A percentile compares a stretch with the other conserved stretches of the same genome.
Conservation (phyloP, 2,888 invertebrate genomes). For the Argyra leucocephala region DNA sequence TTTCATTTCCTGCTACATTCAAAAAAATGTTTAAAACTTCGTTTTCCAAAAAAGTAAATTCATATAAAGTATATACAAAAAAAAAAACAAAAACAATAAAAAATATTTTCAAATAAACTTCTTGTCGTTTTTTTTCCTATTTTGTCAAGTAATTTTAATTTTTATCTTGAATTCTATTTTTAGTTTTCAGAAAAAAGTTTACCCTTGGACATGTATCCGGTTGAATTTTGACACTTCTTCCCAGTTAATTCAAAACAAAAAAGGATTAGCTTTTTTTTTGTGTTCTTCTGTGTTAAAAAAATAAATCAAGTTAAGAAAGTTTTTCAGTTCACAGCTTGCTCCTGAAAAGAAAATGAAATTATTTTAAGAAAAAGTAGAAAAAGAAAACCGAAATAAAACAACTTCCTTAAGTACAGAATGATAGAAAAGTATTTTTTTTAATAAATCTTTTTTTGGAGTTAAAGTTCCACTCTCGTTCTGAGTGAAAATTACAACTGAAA, state of each 20-base stretch:
- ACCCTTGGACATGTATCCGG: background rate
- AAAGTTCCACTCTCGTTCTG: too few relatives aligned
- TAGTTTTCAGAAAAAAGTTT: constrained; percentile 2
- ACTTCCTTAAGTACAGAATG: too few relatives aligned
- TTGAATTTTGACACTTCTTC: background rate
- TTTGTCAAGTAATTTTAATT: background rate
- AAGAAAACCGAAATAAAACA: background rate
- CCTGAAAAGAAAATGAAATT: background rate
- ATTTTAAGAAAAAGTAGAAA: background rate
- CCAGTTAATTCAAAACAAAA: background rate
- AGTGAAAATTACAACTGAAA: too few relatives aligned
- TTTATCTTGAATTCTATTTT: background rate
- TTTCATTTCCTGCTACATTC: too few relatives aligned
- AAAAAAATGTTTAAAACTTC: too few relatives aligned
- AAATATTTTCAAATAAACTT: too few relatives aligned
- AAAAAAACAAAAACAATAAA: background rate
- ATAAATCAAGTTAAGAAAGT: background rate
- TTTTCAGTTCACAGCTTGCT: background rate
- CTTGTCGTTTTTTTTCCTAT: background rate
- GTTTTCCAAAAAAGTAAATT: too few relatives aligned
- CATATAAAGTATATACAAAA: background rate
- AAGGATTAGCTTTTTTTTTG: constrained; percentile 2
- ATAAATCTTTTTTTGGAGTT: too few relatives aligned
- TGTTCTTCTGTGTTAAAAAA: background rate
- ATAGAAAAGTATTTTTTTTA: too few relatives aligned